Percentiles rank a stretch among this genome's conserved stretches.
Evolutionary conservation across 2,888 invertebrate species (phyloP).

Genomic region (Ochropleura leucogaster): DNA sequence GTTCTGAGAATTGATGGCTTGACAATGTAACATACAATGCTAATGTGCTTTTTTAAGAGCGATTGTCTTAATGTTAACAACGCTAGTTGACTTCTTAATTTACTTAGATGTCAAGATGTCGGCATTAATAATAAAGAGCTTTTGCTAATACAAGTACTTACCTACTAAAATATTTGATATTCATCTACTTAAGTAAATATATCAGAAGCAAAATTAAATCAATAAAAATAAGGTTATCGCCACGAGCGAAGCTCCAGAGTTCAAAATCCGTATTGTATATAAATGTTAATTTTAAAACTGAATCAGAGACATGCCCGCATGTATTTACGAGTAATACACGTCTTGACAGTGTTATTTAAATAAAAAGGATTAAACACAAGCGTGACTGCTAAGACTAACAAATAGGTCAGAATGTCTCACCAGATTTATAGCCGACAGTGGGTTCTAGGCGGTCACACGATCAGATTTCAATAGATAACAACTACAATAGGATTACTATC

Average conservation of each 20-base stretch:
- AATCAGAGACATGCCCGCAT: conserved; percentile 28
- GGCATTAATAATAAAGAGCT: neutral
- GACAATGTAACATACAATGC: conserved; percentile 44
- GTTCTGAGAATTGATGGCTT: conserved; percentile 62
- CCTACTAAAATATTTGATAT: neutral
- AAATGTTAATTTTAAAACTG: conserved; percentile 40
- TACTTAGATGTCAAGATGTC: neutral
- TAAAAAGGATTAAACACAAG: conserved; percentile 62
- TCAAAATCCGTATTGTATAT: conserved; percentile 23
- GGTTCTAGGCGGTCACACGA: conserved; percentile 66
- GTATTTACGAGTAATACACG: conserved; percentile 37
- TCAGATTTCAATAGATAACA: conserved; percentile 72
- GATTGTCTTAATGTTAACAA: conserved; percentile 23
- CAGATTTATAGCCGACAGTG: conserved; percentile 63
- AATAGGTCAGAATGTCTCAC: conserved; percentile 64
- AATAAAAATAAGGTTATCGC: conserved; percentile 21
- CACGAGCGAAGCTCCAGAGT: conserved; percentile 13
- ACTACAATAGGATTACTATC: conserved; percentile 73
- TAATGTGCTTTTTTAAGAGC: conserved; percentile 47
- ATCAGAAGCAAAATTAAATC: conserved; percentile 27
- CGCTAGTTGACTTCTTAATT: conserved; percentile 19
- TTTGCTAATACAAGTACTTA: neutral
- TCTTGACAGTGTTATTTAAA: conserved; percentile 57
- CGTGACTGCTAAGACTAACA: conserved; percentile 61
- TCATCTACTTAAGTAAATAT: neutral